These are phyloP conservation scores for Frankliniella fusca DNA, from an alignment of 2,888 invertebrate genomes.

Conservation along the genomic window DNA sequence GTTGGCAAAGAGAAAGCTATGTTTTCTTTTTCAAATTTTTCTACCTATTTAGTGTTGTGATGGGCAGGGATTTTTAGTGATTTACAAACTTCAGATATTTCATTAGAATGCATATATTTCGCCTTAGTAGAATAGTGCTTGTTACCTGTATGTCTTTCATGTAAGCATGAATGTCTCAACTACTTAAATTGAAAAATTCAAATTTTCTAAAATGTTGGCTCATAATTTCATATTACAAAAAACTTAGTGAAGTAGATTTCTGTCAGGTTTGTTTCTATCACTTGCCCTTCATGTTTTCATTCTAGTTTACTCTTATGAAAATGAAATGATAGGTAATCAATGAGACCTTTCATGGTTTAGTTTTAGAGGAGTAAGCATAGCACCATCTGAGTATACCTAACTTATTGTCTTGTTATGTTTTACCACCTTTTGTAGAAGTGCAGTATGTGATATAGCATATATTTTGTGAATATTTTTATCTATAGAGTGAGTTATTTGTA, in stretches of 20 bases:
- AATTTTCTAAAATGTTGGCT: background rate
- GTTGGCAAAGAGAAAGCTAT: background rate
- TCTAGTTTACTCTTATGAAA: background rate
- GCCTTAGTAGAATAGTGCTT: background rate
- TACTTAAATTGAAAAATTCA: background rate
- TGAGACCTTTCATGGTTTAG: too few relatives aligned
- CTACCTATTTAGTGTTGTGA: background rate
- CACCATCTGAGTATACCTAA: too few relatives aligned
- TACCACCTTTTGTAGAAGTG: constrained; percentile 2
- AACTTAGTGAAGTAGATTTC: background rate
- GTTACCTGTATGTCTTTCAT: background rate
- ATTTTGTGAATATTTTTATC: background rate
- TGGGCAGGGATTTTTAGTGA: background rate
- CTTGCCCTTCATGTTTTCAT: background rate
- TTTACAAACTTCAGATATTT: background rate
- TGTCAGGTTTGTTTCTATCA: background rate
- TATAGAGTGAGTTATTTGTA: background rate
- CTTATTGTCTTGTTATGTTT: too few relatives aligned
- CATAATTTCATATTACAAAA: background rate
- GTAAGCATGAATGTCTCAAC: background rate
- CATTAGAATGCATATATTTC: background rate
- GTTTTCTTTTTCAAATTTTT: background rate
- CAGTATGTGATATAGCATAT: constrained; percentile 13
- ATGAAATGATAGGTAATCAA: too few relatives aligned
- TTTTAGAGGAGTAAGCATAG: too few relatives aligned